phyloP scores from a whole-genome alignment of 2,888 invertebrate genomes.

The Orchesella flavescens region DNA sequence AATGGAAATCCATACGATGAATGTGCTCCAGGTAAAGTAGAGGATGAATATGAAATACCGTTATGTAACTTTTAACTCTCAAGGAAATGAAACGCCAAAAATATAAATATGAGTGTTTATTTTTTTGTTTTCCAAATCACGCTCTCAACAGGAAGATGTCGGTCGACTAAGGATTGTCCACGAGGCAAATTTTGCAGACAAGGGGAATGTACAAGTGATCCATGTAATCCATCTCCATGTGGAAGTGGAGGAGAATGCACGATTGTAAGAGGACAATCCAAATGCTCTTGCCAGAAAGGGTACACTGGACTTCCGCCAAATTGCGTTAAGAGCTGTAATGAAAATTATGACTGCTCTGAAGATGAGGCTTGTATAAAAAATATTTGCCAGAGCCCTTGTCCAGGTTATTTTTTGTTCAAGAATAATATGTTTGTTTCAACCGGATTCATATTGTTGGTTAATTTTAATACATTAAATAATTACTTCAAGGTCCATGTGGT shows the following conservation, averaged over 20 bases:
- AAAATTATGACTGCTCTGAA: conserved; percentile 48
- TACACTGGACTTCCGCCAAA: conserved; percentile 60
- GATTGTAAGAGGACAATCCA: conserved; percentile 44
- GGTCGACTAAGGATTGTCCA: conserved; percentile 59
- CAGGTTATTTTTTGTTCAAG: conserved; percentile 42
- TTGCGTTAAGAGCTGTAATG: conserved; percentile 54
- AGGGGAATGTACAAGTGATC: conserved; percentile 62
- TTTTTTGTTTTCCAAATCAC: neutral
- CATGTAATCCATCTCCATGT: conserved; percentile 61
- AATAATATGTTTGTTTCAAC: neutral
- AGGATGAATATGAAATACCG: too few species aligned
- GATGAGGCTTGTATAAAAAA: conserved; percentile 56
- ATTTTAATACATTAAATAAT: neutral
- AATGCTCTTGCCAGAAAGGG: conserved; percentile 53
- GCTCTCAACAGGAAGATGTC: conserved; percentile 49
- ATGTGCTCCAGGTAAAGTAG: conserved; percentile 57
- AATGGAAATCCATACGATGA: conserved; percentile 62
- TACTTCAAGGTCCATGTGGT: conserved; percentile 55
- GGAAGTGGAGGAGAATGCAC: conserved; percentile 59
- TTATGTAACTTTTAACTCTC: neutral
- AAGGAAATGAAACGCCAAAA: neutral
- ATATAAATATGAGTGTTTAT: too few species aligned
- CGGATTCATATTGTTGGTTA: neutral
- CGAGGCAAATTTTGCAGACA: conserved; percentile 60
- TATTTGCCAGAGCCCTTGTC: conserved; percentile 62